Percentiles rank a stretch among this genome's conserved stretches.
phyloP scores from a whole-genome alignment of 2,888 invertebrate species.

The Eupithecia inturbata region DNA sequence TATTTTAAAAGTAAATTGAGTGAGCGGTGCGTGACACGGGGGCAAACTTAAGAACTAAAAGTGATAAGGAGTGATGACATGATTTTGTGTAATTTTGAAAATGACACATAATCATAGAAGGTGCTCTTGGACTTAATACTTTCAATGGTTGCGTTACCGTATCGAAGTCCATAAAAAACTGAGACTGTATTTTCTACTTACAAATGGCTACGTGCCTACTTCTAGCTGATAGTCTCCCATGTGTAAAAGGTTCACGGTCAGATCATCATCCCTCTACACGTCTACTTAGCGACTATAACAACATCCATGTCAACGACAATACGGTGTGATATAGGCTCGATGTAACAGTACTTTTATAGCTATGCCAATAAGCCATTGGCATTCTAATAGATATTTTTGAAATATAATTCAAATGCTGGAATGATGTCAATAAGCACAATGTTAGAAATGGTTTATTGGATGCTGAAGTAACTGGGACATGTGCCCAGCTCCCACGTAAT shows the following conservation, averaged over 20 bases:
- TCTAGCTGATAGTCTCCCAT: background rate
- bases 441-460: conserved; percentile 9
- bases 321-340: conserved; percentile 22
- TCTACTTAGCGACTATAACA: conserved; percentile 24
- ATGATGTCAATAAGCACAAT: conserved; percentile 16
- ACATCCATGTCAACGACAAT: conserved; percentile 27
- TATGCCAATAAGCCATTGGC: conserved; percentile 13
- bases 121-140: no score
- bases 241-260: background rate
- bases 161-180: background rate
- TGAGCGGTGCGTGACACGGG: no score
- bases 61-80: no score
- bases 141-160: no score
- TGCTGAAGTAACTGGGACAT: conserved; percentile 9
- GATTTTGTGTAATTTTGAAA: no score
- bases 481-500: background rate
- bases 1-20: no score
- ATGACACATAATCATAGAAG: background rate
- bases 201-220: background rate
- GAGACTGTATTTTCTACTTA: background rate
- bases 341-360: conserved; percentile 31
- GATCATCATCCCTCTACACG: conserved; percentile 3
- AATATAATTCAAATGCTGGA: conserved; percentile 20
- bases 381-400: conserved; percentile 24
- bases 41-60: no score